Evolutionary conservation across 2,113 vertebrate genomes (phyloP), one percentile per base, ranked within the genome.

Genomic region (Dolichotis patagonum): DNA sequence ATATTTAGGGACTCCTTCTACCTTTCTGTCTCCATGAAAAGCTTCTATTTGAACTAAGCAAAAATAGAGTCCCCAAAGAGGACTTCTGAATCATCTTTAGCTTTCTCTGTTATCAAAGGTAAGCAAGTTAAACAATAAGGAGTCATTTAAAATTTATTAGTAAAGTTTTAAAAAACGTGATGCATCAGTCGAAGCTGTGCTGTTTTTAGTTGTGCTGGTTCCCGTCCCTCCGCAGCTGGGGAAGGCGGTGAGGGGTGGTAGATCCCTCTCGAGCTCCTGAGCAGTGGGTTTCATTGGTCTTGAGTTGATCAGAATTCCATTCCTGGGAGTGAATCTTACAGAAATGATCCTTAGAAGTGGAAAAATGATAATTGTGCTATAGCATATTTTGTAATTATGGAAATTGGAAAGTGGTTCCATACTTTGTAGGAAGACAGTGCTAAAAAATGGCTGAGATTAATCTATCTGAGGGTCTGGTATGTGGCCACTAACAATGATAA

Each of bases 101-200:
- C 63, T 77, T 94, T 69, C 32, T 93, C 38, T 88, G 32, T 49
- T 92, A 46, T 91, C 54, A 90, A 84, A 85, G 65, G 67, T 67
- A 94, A 85, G 78, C 38, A 35, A 22, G 52, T 92, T 73, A 86
- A 62, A 56, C 78, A 87, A 8, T 26, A 63, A 85, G 63, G 60
- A 30, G n/a, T 62, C n/a, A 49, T 78, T 92, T 95, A 38, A 71
- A 82, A 65, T 90, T 7, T 38, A 54, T 77, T 93, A 82, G 65
- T 54, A 22, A 63, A 24, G 38, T 81, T 93, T 69, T 32, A 67
- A 93, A 93, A 86, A 3, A 12, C 35, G 41, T 26, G 3, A 41
- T 16, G 7, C 22, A 4, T 67, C 20, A 84, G 7, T 54, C 84
- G 38, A 65, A 73, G 54, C 41, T 65, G 14, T 26, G 11, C 56